These are phyloP conservation scores for Pollenia labialis DNA, from an alignment of 2,888 invertebrate genomes.

Conservation along the genomic window DNA sequence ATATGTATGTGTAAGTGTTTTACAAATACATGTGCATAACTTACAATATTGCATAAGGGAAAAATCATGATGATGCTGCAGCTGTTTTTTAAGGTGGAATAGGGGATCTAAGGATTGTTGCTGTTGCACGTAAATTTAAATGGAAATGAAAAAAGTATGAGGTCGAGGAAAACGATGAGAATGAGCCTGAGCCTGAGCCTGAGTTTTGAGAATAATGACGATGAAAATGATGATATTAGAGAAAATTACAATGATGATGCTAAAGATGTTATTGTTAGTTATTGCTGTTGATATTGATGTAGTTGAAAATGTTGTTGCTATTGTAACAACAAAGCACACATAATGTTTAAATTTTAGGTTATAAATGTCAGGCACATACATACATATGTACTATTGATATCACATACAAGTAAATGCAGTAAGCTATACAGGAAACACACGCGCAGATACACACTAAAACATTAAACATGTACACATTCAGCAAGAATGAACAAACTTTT, in stretches of 20 bases:
- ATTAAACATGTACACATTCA: neutral
- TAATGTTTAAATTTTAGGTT: slow-evolving; percentile 71
- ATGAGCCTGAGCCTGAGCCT: too few species aligned
- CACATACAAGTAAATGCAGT: slow-evolving; percentile 53
- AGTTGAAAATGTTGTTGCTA: slow-evolving; percentile 43
- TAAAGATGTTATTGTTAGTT: slow-evolving; percentile 63
- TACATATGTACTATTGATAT: slow-evolving; percentile 66
- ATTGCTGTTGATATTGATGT: slow-evolving; percentile 61
- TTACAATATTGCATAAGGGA: slow-evolving; percentile 19
- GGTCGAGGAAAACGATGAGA: slow-evolving; percentile 8
- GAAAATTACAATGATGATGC: slow-evolving; percentile 67
- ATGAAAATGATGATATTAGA: slow-evolving; percentile 60
- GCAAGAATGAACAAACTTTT: too few species aligned
- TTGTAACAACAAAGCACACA: slow-evolving; percentile 31
- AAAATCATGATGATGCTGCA: slow-evolving; percentile 60
- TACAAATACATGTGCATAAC: slow-evolving; percentile 35
- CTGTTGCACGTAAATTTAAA: slow-evolving; percentile 1
- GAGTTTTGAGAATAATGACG: slow-evolving; percentile 53
- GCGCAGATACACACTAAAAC: neutral
- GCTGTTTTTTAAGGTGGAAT: slow-evolving; percentile 18
- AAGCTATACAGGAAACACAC: neutral
- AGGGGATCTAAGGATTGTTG: slow-evolving; percentile 10
- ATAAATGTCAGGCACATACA: slow-evolving; percentile 73
- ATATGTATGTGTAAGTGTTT: neutral
- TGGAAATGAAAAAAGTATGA: slow-evolving; percentile 10